phyloP scores from a whole-genome alignment of 2,888 invertebrate species.

The Synanthedon tipuliformis region DNA sequence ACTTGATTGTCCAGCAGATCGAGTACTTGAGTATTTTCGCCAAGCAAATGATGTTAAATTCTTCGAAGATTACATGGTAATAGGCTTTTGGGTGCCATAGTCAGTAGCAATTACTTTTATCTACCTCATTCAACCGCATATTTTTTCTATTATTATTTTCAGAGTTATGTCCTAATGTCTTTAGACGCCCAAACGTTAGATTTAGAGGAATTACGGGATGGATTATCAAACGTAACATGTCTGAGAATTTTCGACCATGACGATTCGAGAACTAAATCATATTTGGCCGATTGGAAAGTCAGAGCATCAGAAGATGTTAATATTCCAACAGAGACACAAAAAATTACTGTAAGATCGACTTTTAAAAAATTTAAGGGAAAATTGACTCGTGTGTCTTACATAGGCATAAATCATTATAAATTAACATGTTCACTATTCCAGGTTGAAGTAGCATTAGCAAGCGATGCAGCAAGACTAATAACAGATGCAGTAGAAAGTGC shows the following conservation, averaged over 20 bases:
- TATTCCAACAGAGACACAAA: conserved; percentile 37
- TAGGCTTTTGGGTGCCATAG: not conserved
- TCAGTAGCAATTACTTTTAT: not conserved
- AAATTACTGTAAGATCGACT: conserved; percentile 39
- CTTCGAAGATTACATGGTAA: conserved; percentile 83
- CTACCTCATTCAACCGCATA: not conserved
- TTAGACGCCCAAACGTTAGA: conserved; percentile 77
- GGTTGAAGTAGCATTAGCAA: conserved; percentile 51
- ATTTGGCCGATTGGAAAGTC: conserved; percentile 61
- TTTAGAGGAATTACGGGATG: conserved; percentile 70
- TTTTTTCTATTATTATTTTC: conserved; percentile 7
- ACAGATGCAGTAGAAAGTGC: conserved; percentile 50
- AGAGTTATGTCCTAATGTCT: conserved; percentile 62
- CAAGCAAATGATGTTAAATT: conserved; percentile 88
- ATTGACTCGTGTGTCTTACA: not conserved
- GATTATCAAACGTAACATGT: conserved; percentile 77
- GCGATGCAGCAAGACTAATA: conserved; percentile 49
- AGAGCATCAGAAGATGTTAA: conserved; percentile 30
- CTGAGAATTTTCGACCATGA: conserved; percentile 75
- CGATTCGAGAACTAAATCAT: conserved; percentile 56
- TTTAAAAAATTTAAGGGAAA: no score
- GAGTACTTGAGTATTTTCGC: conserved; percentile 73
- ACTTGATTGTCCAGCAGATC: conserved; percentile 79
- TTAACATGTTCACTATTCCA: conserved; percentile 10
- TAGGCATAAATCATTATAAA: not conserved